These are phyloP conservation scores for Pseudopipra pipra DNA, from an alignment of 2,113 vertebrate genomes.

Conservation along the genomic window DNA sequence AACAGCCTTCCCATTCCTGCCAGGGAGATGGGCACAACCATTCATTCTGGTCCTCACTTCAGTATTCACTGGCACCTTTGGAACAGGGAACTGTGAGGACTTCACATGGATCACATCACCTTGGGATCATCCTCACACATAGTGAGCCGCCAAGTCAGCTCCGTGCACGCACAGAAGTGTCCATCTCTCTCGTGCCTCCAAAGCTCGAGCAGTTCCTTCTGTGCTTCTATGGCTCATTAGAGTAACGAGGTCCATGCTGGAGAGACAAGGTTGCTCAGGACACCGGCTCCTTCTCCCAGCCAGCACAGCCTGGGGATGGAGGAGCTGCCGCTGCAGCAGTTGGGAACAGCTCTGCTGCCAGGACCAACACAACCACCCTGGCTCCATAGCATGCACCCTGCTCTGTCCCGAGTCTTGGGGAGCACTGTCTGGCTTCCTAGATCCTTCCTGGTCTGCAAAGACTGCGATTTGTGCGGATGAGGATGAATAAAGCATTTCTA, in stretches of 20 bases:
- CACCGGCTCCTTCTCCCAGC: not conserved
- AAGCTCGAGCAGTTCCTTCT: not conserved
- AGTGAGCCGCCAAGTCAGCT: not conserved
- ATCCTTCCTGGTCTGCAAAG: not conserved
- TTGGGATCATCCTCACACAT: not conserved
- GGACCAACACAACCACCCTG: not conserved
- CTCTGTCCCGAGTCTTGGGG: not conserved
- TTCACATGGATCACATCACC: not conserved
- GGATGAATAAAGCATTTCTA: not conserved
- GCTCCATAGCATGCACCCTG: not conserved
- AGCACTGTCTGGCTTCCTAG: not conserved
- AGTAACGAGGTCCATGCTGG: not conserved
- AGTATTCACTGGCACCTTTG: not conserved
- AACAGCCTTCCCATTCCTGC: not conserved
- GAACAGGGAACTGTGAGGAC: not conserved
- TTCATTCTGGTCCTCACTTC: not conserved
- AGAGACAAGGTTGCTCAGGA: not conserved
- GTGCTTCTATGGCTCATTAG: not conserved
- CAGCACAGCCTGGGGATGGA: not conserved
- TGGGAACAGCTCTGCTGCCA: not conserved
- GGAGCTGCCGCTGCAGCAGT: not conserved
- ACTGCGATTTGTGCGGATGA: not conserved
- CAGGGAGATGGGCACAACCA: rapidly evolving
- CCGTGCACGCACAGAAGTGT: not conserved
- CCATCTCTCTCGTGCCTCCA: not conserved